These are phyloP conservation scores for Dromius quadrimaculatus DNA, from an alignment of 2,888 invertebrate genomes.

Conservation along the genomic window DNA sequence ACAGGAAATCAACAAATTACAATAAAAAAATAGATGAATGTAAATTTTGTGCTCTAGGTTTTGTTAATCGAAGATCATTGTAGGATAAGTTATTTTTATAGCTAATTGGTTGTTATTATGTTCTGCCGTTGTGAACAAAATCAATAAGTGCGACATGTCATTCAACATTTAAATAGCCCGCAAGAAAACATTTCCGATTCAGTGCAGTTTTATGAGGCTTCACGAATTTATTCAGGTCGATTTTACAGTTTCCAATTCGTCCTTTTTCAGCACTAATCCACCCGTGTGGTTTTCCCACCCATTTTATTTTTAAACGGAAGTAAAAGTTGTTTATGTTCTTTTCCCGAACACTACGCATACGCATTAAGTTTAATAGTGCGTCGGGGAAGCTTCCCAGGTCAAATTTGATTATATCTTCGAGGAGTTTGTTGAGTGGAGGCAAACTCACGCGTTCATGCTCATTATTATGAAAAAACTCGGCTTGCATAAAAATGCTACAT, in stretches of 20 bases:
- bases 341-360: neutral
- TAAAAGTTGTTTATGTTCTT: conserved; percentile 20
- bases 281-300: conserved; percentile 9
- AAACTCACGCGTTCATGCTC: conserved; percentile 3
- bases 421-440: conserved; percentile 16
- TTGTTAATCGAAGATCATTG: too few species aligned
- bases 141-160: too few species aligned
- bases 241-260: conserved; percentile 17
- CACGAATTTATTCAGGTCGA: conserved; percentile 15
- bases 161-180: too few species aligned
- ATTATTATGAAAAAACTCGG: conserved; percentile 23
- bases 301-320: neutral
- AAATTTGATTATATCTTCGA: conserved; percentile 22
- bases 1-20: too few species aligned
- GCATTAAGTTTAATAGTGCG: conserved; percentile 17
- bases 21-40: too few species aligned
- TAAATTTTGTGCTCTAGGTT: too few species aligned
- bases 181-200: too few species aligned
- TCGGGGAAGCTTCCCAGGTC: neutral
- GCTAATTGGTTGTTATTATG: too few species aligned
- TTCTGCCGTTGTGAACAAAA: too few species aligned
- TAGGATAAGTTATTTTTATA: too few species aligned
- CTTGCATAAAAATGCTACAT: conserved; percentile 11
- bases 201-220: neutral
- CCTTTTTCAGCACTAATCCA: neutral